Base-by-base conservation (phyloP, 1,140 invertebrate genomes). In the Oryzaephilus surinamensis region DNA sequence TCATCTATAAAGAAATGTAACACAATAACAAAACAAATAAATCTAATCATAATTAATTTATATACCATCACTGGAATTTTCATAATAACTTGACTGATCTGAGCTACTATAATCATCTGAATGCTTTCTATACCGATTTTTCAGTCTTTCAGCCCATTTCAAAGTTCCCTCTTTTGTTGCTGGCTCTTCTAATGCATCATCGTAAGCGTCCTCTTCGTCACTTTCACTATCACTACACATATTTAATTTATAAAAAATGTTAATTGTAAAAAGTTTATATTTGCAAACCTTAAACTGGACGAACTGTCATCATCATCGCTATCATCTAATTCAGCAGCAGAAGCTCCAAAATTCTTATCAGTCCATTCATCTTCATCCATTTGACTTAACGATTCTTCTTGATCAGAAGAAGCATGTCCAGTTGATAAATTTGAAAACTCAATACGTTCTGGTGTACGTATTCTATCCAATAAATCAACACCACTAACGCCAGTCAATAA, bases 341-440 rank as follows among this genome's bases (percentile, higher is more conserved):
- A 81, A 31, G 81, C 78, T 45, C 86, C 79, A 61, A 90, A 90
- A 66, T 92, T 94, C 36, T 84, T 73, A 50, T 91, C 87, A 1
- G 87, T 92, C 87, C 85, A 92, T 62, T 92, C 88, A 54, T 92
- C 88, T 60, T 93, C 88, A 55, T 92, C 87, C 60, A 90, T 87
- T 63, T 86, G 83, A 50, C 77, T 74, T 8, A 81, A 73, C 1
- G 76, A 69, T 50, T 83, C 81, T 39, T 84, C 81, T 30, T 77
- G 69, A 46, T 79, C 70, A n/a, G 77, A 69, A 61, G 71, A 51
- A 60, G 72, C 51, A 59, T 77, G 15, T 65, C 63, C 77, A 46
- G 70, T 71, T 36, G 72, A 66, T 24, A 70, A 64, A 60, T 77
- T 79, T 44, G 76, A 69, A 67, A 86, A 86, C 65, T 86, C 84